Conservation (phyloP, 2,888 invertebrate genomes). For the Mellilla xanthometata region DNA sequence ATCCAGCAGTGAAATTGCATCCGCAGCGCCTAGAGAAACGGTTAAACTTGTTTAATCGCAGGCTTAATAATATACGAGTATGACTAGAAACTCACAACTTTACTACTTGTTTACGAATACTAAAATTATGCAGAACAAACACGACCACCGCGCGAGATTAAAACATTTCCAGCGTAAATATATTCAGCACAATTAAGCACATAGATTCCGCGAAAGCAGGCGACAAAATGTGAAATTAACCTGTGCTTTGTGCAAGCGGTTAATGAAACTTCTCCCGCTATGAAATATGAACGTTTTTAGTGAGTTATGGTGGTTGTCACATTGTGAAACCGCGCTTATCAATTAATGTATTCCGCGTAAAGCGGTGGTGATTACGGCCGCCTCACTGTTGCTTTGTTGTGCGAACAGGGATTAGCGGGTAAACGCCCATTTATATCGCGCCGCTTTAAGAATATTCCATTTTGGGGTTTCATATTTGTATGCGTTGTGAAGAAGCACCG, state of each 20-base stretch:
- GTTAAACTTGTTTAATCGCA: slow-evolving; percentile 16
- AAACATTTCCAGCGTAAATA: slow-evolving; percentile 34
- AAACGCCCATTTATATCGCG: slow-evolving; percentile 39
- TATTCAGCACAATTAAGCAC: slow-evolving; percentile 32
- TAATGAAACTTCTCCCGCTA: slow-evolving; percentile 52
- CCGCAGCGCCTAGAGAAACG: slow-evolving; percentile 11
- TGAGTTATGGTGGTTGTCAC: slow-evolving; percentile 61
- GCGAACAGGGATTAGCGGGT: slow-evolving; percentile 41
- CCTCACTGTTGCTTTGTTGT: slow-evolving; percentile 33
- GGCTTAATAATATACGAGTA: slow-evolving; percentile 19
- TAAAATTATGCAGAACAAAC: slow-evolving; percentile 32
- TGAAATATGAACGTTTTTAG: slow-evolving; percentile 57
- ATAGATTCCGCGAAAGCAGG: slow-evolving; percentile 25
- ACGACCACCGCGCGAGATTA: slow-evolving; percentile 30
- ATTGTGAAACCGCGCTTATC: slow-evolving; percentile 56
- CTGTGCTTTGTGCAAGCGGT: slow-evolving; percentile 38
- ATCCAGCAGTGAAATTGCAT: slow-evolving; percentile 6
- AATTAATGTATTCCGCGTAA: slow-evolving; percentile 64
- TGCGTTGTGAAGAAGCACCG: slow-evolving; percentile 2
- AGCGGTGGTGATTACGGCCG: slow-evolving; percentile 38
- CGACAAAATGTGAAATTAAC: slow-evolving; percentile 34
- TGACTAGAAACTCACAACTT: slow-evolving; percentile 17
- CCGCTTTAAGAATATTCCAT: slow-evolving; percentile 42
- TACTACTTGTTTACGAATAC: slow-evolving; percentile 23
- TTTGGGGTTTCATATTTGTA: slow-evolving; percentile 18